Evolutionary conservation across 2,888 invertebrate species (phyloP).

Genomic region (Crematogaster levior): DNA sequence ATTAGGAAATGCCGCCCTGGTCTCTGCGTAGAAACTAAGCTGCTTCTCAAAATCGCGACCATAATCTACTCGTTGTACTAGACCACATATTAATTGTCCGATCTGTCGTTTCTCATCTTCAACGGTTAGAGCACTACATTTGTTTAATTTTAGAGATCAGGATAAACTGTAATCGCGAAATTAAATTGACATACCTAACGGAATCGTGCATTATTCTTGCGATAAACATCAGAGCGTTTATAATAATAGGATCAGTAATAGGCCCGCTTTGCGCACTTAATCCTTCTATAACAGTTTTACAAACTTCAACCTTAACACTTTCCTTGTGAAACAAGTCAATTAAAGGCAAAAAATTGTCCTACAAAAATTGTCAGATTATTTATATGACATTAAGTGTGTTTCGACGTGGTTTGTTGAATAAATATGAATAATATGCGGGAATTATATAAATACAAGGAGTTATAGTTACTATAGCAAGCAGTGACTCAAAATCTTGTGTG

Average conservation of each 20-base stretch:
- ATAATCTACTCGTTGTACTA: conserved; percentile 93
- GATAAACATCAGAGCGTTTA: conserved; percentile 95
- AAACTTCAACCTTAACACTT: conserved; percentile 92
- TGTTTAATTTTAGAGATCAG: conserved; percentile 10
- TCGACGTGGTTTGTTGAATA: conserved; percentile 26
- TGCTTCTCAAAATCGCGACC: conserved; percentile 96
- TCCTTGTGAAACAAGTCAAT: conserved; percentile 96
- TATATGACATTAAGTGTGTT: not conserved
- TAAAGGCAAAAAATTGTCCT: conserved; percentile 96
- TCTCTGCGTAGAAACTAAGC: conserved; percentile 97
- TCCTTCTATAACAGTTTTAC: conserved; percentile 92
- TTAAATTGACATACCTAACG: conserved; percentile 90
- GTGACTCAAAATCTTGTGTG: conserved; percentile 92
- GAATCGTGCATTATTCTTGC: conserved; percentile 97
- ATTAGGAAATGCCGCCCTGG: conserved; percentile 95
- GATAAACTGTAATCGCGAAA: not conserved
- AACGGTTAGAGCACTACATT: conserved; percentile 92
- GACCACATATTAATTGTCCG: conserved; percentile 92
- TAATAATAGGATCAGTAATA: conserved; percentile 93
- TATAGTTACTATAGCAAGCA: conserved; percentile 91
- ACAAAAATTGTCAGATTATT: conserved; percentile 70
- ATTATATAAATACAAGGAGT: not conserved
- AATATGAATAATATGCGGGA: not conserved
- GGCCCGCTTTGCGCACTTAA: conserved; percentile 87
- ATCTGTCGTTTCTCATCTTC: conserved; percentile 97